Percentiles rank a stretch among this genome's conserved stretches.
phyloP scores from a whole-genome alignment of 2,113 vertebrate species.

The Scophthalmus maximus region DNA sequence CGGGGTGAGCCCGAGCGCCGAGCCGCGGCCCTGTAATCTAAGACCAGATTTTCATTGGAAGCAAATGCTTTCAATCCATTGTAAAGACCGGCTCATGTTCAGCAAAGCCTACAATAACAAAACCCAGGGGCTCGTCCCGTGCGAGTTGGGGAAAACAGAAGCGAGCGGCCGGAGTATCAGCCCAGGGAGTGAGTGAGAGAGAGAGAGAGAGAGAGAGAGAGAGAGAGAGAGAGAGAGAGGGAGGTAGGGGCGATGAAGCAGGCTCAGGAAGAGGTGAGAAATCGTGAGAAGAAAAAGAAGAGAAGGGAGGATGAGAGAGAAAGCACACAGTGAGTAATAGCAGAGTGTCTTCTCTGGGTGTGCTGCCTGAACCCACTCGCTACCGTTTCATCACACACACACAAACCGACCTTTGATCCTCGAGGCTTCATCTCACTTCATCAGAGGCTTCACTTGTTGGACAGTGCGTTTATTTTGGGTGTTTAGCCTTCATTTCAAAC shows the following conservation, averaged over 20 bases:
- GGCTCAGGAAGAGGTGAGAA: conserved; percentile 48
- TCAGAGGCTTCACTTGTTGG: neutral
- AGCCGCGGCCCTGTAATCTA: conserved; percentile 95
- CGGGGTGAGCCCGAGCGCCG: conserved; percentile 77
- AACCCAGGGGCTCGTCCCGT: conserved; percentile 88
- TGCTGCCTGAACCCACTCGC: neutral
- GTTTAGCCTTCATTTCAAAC: no score
- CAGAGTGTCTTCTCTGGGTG: neutral
- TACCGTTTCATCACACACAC: no score
- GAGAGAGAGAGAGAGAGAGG: conserved; percentile 12
- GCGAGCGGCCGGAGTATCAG: conserved; percentile 74
- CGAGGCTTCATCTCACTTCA: neutral
- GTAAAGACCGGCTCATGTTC: conserved; percentile 98
- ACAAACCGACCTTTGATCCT: neutral
- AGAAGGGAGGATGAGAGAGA: neutral
- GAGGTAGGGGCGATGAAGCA: conserved; percentile 21
- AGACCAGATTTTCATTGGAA: conserved; percentile 99
- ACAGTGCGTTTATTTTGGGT: no score
- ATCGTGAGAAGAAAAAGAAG: conserved; percentile 25
- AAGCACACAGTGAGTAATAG: conserved; percentile 6
- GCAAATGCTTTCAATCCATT: conserved; percentile 99
- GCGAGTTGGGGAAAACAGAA: conserved; percentile 89
- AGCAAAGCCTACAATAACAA: conserved; percentile 99
- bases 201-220: neutral
- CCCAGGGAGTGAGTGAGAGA: conserved; percentile 34